Evolutionary conservation across 2,797 vertebrate species (phyloP).

Genomic region (Malurus splendens): DNA sequence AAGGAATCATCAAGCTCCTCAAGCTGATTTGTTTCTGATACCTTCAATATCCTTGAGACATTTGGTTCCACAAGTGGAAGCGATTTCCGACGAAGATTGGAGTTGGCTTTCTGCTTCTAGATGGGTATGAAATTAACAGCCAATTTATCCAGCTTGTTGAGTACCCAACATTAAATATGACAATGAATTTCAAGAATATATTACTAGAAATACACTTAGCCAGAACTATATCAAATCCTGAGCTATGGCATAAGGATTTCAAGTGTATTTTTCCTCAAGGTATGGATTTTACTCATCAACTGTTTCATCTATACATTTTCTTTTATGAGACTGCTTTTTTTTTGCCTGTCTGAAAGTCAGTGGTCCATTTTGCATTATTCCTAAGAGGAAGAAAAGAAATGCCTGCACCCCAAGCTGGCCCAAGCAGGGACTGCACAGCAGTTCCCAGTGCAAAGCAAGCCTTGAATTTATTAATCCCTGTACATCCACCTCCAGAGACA

Average conservation of each 20-base stretch:
- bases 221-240: background rate
- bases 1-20: slow-evolving; percentile 64
- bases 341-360: background rate
- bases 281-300: rapidly evolving
- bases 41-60: slow-evolving; percentile 51
- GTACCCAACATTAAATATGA: background rate
- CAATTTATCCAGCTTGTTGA: background rate
- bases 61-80: slow-evolving; percentile 29
- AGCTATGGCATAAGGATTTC: background rate
- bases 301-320: background rate
- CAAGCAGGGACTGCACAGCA: background rate
- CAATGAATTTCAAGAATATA: background rate
- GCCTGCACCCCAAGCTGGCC: rapidly evolving
- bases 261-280: background rate
- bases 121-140: background rate
- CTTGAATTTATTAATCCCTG: rapidly evolving
- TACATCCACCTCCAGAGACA: rapidly evolving
- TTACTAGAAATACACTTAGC: background rate
- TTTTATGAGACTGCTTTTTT: background rate
- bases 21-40: slow-evolving; percentile 21
- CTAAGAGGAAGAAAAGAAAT: background rate
- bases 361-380: background rate
- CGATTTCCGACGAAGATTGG: background rate
- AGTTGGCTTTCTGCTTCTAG: background rate
- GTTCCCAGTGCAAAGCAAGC: background rate